Percentiles rank a stretch among this genome's conserved stretches.
Conservation (phyloP, 2,797 vertebrate genomes). For the Sternarchorhynchus goeldii region DNA sequence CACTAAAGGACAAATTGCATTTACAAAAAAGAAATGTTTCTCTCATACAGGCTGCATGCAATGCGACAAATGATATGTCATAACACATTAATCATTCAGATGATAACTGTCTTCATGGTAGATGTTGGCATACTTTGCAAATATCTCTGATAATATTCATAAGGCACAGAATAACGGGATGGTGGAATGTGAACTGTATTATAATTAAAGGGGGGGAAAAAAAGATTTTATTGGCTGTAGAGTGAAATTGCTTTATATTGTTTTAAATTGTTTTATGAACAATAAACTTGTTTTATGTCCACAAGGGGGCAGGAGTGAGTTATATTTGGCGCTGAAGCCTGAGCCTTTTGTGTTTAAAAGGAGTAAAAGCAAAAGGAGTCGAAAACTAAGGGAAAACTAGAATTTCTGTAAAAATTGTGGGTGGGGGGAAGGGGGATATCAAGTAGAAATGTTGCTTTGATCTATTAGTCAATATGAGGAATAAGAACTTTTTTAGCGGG, state of each 20-base stretch:
- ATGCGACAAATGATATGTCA: not conserved
- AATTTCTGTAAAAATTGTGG: not conserved
- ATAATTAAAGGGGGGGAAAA: too few relatives aligned
- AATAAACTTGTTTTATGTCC: constrained; percentile 6
- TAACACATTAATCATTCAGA: constrained; percentile 8
- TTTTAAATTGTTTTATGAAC: not conserved
- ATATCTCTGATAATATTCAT: not conserved
- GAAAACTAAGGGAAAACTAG: not conserved
- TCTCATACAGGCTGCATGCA: too few relatives aligned
- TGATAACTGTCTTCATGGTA: not conserved
- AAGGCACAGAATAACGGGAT: not conserved
- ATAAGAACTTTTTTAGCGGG: too few relatives aligned
- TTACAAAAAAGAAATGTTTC: not conserved
- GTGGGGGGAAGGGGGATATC: too few relatives aligned
- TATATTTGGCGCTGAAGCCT: not conserved
- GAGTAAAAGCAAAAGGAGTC: not conserved
- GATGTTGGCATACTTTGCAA: too few relatives aligned
- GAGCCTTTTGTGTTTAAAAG: not conserved
- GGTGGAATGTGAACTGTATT: not conserved
- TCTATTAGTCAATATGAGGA: too few relatives aligned
- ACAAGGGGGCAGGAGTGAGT: constrained; percentile 50
- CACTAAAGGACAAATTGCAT: too few relatives aligned
- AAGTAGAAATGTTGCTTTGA: too few relatives aligned
- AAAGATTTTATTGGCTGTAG: too few relatives aligned
- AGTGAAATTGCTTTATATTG: not conserved